Evolutionary conservation across 2,113 vertebrate genomes (phyloP).

Genomic region (Bettongia penicillata): DNA sequence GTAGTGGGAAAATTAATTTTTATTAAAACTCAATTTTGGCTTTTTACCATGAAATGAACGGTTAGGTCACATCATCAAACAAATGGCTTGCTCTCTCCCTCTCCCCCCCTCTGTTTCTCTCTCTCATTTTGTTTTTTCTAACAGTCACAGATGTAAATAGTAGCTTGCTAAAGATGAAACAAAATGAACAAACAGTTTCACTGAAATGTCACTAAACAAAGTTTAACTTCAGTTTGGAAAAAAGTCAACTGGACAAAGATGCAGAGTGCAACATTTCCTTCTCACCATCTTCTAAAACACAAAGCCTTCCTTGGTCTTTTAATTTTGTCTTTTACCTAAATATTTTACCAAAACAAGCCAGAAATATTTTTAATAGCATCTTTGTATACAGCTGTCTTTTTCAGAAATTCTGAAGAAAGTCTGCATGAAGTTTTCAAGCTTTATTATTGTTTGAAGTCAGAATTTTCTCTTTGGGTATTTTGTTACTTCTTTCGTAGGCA

Average conservation of each 20-base stretch:
- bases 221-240: conserved; percentile 31
- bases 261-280: conserved; percentile 41
- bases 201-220: conserved; percentile 42
- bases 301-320: conserved; percentile 27
- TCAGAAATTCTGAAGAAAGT: conserved; percentile 10
- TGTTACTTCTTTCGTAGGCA: not conserved
- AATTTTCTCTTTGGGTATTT: conserved; percentile 19
- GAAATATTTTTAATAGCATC: conserved; percentile 14
- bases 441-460: conserved; percentile 46
- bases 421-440: conserved; percentile 19
- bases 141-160: conserved; percentile 28
- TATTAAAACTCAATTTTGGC: conserved; percentile 42
- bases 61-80: conserved; percentile 39
- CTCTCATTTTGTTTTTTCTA: not conserved
- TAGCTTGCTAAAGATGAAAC: conserved; percentile 52
- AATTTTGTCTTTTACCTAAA: conserved; percentile 12
- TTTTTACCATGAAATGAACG: conserved; percentile 55
- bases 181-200: conserved; percentile 43
- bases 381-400: not conserved
- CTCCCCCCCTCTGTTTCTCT: not conserved
- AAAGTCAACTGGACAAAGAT: conserved; percentile 29
- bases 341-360: conserved; percentile 1
- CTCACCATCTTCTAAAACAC: not conserved
- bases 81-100: not conserved
- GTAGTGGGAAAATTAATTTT: conserved; percentile 18